Conservation (phyloP, 2,888 invertebrate genomes). For the Drosophila ezoana region DNA sequence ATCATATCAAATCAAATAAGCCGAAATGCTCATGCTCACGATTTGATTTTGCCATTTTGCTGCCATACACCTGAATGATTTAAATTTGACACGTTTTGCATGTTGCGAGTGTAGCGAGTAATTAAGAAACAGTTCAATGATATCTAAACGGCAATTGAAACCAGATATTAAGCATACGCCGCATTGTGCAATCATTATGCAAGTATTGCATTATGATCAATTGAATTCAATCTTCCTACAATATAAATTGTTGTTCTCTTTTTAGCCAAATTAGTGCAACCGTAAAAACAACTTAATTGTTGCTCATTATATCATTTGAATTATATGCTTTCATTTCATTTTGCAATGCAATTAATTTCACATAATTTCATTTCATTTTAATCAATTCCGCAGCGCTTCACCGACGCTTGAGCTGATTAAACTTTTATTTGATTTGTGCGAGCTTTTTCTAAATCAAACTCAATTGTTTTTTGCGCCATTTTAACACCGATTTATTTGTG, state of each 20-base stretch:
- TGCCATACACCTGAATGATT: neutral
- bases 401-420: constrained; percentile 39
- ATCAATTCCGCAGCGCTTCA: constrained; percentile 27
- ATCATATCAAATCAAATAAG: constrained; percentile 62
- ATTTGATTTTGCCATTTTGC: neutral
- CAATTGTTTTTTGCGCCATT: constrained; percentile 62
- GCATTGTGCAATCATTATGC: constrained; percentile 19
- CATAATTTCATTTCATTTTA: constrained; percentile 47
- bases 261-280: neutral
- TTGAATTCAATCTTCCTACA: constrained; percentile 6
- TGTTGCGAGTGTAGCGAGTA: constrained; percentile 22
- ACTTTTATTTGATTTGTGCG: constrained; percentile 44
- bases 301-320: constrained; percentile 33
- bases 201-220: constrained; percentile 13
- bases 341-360: constrained; percentile 28
- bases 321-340: constrained; percentile 12
- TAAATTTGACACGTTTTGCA: constrained; percentile 39
- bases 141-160: constrained; percentile 27
- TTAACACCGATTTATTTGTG: constrained; percentile 62
- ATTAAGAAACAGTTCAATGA: constrained; percentile 39
- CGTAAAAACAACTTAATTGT: constrained; percentile 33
- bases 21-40: constrained; percentile 7
- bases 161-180: constrained; percentile 37
- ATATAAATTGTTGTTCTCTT: constrained; percentile 4
- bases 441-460: constrained; percentile 72